These are phyloP conservation scores for Drosophila bipectinata DNA, from an alignment of 1,140 invertebrate genomes.

Conservation along the genomic window DNA sequence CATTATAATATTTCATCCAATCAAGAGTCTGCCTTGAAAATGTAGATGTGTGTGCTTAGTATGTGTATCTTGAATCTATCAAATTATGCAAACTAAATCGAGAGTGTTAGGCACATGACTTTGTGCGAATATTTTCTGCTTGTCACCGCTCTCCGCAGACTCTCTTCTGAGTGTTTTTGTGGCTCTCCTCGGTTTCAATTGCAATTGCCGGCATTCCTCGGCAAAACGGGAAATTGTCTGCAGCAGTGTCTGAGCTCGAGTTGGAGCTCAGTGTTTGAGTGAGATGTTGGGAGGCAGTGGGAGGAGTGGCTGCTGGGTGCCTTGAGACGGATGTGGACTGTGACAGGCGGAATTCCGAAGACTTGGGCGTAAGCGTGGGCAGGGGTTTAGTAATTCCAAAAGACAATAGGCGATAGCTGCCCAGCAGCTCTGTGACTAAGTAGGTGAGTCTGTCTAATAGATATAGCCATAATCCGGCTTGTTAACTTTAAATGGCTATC, in stretches of 20 bases:
- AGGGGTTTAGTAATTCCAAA: constrained; percentile 52
- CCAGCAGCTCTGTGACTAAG: constrained; percentile 24
- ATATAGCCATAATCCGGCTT: not conserved
- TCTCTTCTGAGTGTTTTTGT: not conserved
- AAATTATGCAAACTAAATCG: not conserved
- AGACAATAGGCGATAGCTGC: constrained; percentile 26
- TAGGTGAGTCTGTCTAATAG: constrained; percentile 15
- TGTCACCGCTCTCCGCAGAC: not conserved
- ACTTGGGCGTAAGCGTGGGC: constrained; percentile 71
- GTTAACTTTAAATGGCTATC: not conserved
- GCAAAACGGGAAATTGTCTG: constrained; percentile 58
- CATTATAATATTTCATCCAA: not conserved
- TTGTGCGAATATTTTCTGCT: constrained; percentile 26
- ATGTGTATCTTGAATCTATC: not conserved
- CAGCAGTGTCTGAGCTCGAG: constrained; percentile 33
- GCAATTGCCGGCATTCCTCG: constrained; percentile 45
- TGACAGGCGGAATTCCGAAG: constrained; percentile 68
- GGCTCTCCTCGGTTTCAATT: constrained; percentile 17
- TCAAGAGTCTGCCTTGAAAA: not conserved
- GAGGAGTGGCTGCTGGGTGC: constrained; percentile 19
- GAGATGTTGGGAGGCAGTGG: not conserved
- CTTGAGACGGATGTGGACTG: constrained; percentile 70
- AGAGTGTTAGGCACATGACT: constrained; percentile 61
- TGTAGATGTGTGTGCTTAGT: not conserved
- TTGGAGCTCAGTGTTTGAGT: constrained; percentile 7